Conservation (phyloP, 2,888 invertebrate genomes). For the Mythimna lalbum region DNA sequence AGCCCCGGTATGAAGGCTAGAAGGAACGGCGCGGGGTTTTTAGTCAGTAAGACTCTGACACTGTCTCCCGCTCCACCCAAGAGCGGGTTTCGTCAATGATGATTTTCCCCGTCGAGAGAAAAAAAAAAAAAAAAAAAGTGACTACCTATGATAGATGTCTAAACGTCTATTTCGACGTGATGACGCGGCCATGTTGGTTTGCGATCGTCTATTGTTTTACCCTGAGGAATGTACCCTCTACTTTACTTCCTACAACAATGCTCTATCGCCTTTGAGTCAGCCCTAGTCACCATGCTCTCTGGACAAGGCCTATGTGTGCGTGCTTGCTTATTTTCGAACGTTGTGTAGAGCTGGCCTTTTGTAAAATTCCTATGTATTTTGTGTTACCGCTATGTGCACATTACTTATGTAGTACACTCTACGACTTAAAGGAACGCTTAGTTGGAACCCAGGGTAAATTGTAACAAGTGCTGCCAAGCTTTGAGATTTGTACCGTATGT, state of each 20-base stretch:
- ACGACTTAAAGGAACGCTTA: conserved; percentile 57
- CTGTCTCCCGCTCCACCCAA: no score
- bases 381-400: conserved; percentile 22
- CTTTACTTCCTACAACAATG: no score
- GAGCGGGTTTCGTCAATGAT: no score
- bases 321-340: rapidly evolving
- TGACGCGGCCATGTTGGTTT: neutral
- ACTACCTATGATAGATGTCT: neutral
- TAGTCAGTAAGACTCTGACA: no score
- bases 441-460: conserved; percentile 39
- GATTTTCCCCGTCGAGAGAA: no score
- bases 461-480: conserved; percentile 39
- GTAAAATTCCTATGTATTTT: conserved; percentile 14
- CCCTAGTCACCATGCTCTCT: neutral
- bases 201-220: neutral
- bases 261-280: neutral
- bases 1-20: no score
- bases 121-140: no score
- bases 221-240: no score
- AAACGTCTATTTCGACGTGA: neutral
- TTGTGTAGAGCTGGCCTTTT: conserved; percentile 7
- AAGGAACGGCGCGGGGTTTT: no score
- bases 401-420: conserved; percentile 54
- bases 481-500: conserved; percentile 30
- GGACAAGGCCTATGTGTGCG: neutral